These are phyloP conservation scores for Aphelenchoides bicaudatus DNA, from an alignment of 2,888 invertebrate genomes.

Conservation along the genomic window DNA sequence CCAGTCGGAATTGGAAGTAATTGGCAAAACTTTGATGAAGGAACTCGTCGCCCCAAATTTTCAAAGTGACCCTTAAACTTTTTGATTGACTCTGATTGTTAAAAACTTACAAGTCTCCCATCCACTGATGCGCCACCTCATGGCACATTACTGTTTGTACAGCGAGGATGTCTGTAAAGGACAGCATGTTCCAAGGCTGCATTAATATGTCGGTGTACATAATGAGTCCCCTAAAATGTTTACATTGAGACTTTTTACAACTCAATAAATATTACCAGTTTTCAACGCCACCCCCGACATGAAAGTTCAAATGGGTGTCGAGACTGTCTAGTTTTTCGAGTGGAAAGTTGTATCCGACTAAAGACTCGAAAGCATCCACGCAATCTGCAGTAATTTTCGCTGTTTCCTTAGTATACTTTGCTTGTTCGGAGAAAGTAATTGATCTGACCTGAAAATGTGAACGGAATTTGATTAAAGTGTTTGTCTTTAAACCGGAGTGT, in stretches of 20 bases:
- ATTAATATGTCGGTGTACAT: background rate
- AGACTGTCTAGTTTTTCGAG: conserved; percentile 11
- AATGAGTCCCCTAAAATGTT: conserved; percentile 1
- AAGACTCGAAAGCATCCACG: conserved; percentile 14
- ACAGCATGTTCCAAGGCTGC: background rate
- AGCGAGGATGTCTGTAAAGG: background rate
- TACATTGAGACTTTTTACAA: no score
- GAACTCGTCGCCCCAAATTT: background rate
- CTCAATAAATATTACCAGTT: no score
- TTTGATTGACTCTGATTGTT: background rate
- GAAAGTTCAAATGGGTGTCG: background rate
- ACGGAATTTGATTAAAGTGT: background rate
- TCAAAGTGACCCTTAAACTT: background rate
- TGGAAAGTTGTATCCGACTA: conserved; percentile 7
- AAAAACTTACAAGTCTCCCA: background rate
- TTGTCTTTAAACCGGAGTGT: background rate
- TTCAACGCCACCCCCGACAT: conserved; percentile 19
- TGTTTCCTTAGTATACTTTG: background rate
- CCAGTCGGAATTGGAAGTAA: background rate
- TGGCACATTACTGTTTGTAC: conserved; percentile 10
- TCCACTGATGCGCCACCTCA: conserved; percentile 17
- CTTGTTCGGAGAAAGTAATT: background rate
- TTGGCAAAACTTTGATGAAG: conserved; percentile 4
- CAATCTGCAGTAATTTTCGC: conserved; percentile 13
- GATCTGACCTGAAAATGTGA: background rate